Conservation (phyloP, 1,140 invertebrate species). For the Drosophila novamexicana region DNA sequence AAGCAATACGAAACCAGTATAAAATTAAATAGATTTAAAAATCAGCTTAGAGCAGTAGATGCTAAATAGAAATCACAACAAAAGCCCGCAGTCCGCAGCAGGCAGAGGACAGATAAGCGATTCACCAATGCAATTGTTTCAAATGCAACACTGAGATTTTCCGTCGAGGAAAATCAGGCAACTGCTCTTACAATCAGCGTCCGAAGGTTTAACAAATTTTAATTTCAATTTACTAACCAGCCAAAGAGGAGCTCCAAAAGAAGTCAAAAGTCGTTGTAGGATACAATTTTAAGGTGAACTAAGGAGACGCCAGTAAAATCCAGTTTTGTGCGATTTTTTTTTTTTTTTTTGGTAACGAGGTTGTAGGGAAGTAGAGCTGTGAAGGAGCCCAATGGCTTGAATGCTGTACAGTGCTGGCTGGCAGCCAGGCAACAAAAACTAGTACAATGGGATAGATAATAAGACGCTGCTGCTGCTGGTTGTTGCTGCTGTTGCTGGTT, state of each 20-base stretch:
- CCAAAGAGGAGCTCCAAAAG: constrained; percentile 21
- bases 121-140: constrained; percentile 27
- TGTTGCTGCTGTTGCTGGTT: constrained; percentile 22
- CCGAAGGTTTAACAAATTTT: constrained; percentile 61
- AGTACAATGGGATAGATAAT: constrained; percentile 71
- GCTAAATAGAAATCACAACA: constrained; percentile 1
- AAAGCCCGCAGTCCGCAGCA: not conserved
- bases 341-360: not conserved
- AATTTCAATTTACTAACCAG: constrained; percentile 62
- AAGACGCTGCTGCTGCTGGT: constrained; percentile 48
- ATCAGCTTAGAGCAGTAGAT: constrained; percentile 9
- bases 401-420: constrained; percentile 4
- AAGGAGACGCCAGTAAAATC: constrained; percentile 37
- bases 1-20: constrained; percentile 7
- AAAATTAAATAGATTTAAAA: constrained; percentile 25
- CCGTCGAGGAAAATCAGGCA: constrained; percentile 3
- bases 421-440: constrained; percentile 36
- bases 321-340: constrained; percentile 31
- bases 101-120: not conserved
- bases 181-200: constrained; percentile 25
- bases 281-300: constrained; percentile 52
- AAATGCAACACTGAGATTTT: constrained; percentile 6
- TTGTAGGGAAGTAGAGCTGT: not conserved
- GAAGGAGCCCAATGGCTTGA: not conserved
- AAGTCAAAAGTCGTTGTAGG: constrained; percentile 57